phyloP scores from a whole-genome alignment of 1,140 invertebrate genomes.

The Paraescarpia echinospica region DNA sequence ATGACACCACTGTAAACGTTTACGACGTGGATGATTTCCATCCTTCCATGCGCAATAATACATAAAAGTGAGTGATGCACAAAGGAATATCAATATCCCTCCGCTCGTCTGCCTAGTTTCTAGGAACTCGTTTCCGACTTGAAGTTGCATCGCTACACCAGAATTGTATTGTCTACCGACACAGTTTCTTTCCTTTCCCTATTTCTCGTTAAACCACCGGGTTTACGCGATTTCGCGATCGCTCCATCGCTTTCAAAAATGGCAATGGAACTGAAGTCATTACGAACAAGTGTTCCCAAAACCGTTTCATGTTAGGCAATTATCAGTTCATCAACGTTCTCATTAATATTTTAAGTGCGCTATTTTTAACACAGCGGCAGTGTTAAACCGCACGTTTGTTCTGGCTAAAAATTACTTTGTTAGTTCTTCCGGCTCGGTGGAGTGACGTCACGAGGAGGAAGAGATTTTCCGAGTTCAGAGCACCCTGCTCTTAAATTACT shows the following conservation, averaged over 20 bases:
- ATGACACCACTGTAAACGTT: neutral
- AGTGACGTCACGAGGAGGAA: neutral
- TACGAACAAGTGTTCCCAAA: neutral
- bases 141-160: neutral
- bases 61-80: neutral
- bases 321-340: neutral
- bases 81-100: neutral
- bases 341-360: neutral
- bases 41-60: neutral
- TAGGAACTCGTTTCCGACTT: neutral
- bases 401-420: neutral
- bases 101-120: neutral
- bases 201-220: neutral
- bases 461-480: neutral
- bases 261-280: neutral
- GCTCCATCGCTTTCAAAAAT: neutral
- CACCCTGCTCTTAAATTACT: neutral
- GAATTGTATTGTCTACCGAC: neutral
- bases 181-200: neutral
- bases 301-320: neutral
- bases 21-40: neutral
- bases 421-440: neutral
- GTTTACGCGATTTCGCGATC: neutral
- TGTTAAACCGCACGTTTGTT: neutral
- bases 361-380: neutral